These are phyloP conservation scores for Rhineura floridana DNA, from an alignment of 2,113 vertebrate genomes.

Conservation along the genomic window DNA sequence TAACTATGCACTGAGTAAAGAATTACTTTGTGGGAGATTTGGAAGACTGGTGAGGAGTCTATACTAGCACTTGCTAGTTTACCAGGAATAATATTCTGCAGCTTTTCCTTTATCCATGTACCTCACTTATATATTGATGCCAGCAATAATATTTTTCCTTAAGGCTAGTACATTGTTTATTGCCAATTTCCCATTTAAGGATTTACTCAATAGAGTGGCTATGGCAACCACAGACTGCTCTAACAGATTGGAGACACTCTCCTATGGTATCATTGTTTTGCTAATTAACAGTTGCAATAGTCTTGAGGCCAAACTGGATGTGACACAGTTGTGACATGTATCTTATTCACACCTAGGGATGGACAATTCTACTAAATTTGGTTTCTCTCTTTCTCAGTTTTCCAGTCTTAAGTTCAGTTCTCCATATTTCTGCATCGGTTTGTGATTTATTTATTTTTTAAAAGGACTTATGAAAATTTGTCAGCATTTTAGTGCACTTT, in stretches of 20 bases:
- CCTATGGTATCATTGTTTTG: neutral
- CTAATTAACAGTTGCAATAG: neutral
- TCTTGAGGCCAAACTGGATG: neutral
- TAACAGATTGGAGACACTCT: neutral
- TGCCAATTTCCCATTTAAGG: neutral
- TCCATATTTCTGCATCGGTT: no score
- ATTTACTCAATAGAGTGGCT: neutral
- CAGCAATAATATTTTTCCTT: neutral
- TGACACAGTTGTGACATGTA: neutral
- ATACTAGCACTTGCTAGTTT: neutral
- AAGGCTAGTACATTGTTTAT: neutral
- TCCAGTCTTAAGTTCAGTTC: no score
- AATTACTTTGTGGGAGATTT: neutral
- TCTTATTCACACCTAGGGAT: neutral
- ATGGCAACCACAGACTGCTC: neutral
- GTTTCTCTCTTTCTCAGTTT: no score
- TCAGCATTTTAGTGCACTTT: no score
- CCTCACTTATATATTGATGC: neutral
- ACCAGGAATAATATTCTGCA: neutral
- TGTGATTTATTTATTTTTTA: no score
- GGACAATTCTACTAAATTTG: no score
- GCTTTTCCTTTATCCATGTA: neutral
- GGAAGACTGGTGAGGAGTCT: neutral
- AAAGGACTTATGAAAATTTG: no score
- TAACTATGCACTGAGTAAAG: no score